A percentile compares a stretch with the other conserved stretches of the same genome.
These are phyloP conservation scores for Uloborus plumipes DNA, from an alignment of 2,888 invertebrate genomes.

Conservation along the genomic window DNA sequence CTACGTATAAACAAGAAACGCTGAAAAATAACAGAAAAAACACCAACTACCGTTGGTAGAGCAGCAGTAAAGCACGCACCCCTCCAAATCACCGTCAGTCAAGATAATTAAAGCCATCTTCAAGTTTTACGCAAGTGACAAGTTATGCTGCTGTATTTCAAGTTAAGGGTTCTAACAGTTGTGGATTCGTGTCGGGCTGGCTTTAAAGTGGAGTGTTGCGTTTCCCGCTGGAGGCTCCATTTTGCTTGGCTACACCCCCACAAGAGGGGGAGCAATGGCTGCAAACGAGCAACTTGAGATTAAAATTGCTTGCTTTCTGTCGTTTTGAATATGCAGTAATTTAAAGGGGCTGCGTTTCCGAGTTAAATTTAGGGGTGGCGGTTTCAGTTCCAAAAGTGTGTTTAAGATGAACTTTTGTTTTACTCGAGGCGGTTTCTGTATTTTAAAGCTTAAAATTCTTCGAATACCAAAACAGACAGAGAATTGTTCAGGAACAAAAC, in stretches of 20 bases:
- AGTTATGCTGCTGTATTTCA: slow-evolving; percentile 50
- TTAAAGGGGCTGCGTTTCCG: background rate
- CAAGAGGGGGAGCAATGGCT: background rate
- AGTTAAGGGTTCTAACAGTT: slow-evolving; percentile 48
- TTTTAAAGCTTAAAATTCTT: too few species aligned
- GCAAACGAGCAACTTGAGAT: slow-evolving; percentile 8
- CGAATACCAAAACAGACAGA: too few species aligned
- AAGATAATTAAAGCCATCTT: slow-evolving; percentile 56
- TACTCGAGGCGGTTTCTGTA: too few species aligned
- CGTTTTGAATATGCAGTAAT: slow-evolving; percentile 7
- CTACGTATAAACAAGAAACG: slow-evolving; percentile 9
- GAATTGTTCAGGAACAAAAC: too few species aligned
- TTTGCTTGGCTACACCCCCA: slow-evolving; percentile 9
- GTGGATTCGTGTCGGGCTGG: slow-evolving; percentile 49
- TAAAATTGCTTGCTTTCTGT: slow-evolving; percentile 7
- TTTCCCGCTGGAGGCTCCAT: slow-evolving; percentile 21
- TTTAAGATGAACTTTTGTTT: too few species aligned
- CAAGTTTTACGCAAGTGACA: slow-evolving; percentile 37
- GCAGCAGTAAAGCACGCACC: slow-evolving; percentile 11
- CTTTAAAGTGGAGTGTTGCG: slow-evolving; percentile 40
- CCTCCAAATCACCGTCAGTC: slow-evolving; percentile 41
- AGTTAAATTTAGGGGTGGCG: slow-evolving; percentile 11
- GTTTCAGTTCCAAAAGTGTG: too few species aligned
- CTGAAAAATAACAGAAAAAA: slow-evolving; percentile 5
- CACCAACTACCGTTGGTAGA: slow-evolving; percentile 4